These are phyloP conservation scores for Melipona bicolor DNA, from an alignment of 2,888 invertebrate species.

Conservation along the genomic window DNA sequence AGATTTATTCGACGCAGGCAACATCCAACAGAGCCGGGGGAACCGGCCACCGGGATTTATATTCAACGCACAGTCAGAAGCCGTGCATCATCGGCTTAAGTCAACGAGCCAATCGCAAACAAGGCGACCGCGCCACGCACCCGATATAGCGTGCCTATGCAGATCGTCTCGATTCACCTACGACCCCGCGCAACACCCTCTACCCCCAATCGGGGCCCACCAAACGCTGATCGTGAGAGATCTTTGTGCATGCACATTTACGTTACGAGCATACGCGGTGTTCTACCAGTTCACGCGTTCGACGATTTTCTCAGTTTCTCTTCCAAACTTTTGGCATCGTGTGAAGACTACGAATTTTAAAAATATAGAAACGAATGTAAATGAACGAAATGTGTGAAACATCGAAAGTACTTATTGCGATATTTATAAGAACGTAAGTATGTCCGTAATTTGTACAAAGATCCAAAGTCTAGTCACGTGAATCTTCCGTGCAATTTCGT, in stretches of 20 bases:
- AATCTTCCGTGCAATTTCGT: too few relatives aligned
- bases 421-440: too few relatives aligned
- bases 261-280: not conserved
- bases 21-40: slow-evolving; percentile 24
- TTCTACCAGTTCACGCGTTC: slow-evolving; percentile 13
- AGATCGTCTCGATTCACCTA: slow-evolving; percentile 45
- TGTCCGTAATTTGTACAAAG: too few relatives aligned
- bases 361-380: too few relatives aligned
- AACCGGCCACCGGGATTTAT: slow-evolving; percentile 56
- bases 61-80: slow-evolving; percentile 64
- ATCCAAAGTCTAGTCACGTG: too few relatives aligned
- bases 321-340: too few relatives aligned
- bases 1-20: slow-evolving; percentile 66
- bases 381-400: too few relatives aligned
- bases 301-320: not conserved
- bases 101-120: slow-evolving; percentile 71
- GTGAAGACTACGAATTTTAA: too few relatives aligned
- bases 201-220: not conserved
- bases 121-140: slow-evolving; percentile 55
- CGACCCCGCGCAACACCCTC: not conserved
- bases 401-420: too few relatives aligned
- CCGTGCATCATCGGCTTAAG: slow-evolving; percentile 71
- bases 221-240: not conserved
- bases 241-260: slow-evolving; percentile 17
- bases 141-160: slow-evolving; percentile 54